phyloP scores from a whole-genome alignment of 1,140 invertebrate species.

The Polypedilum pembai region DNA sequence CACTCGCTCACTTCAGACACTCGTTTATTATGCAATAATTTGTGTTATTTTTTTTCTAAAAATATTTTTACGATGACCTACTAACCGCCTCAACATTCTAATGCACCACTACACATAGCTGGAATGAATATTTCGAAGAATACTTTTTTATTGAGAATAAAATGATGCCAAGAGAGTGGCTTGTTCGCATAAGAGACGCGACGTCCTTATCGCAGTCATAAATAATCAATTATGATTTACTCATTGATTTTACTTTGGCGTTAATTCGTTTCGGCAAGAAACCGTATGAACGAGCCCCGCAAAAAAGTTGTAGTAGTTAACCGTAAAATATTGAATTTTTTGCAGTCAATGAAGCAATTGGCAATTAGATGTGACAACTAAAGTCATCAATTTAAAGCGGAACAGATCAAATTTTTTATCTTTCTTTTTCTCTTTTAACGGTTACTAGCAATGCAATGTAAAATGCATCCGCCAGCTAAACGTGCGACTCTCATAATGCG shows the following conservation, averaged over 20 bases:
- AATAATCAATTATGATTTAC: not conserved
- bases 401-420: not conserved
- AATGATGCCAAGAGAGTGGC: not conserved
- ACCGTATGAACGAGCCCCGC: not conserved
- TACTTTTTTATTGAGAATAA: too few relatives aligned
- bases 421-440: not conserved
- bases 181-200: too few relatives aligned
- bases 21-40: constrained; percentile 23
- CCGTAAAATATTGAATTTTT: constrained; percentile 5
- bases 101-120: not conserved
- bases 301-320: not conserved
- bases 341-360: not conserved
- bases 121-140: too few relatives aligned
- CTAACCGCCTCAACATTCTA: constrained; percentile 21
- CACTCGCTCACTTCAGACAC: not conserved
- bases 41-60: constrained; percentile 1
- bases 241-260: constrained; percentile 1
- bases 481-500: not conserved
- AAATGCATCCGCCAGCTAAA: not conserved
- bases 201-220: constrained; percentile 4
- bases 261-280: constrained; percentile 3
- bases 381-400: not conserved
- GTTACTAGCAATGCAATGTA: not conserved
- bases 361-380: constrained; percentile 11
- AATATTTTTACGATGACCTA: constrained; percentile 23